Base-by-base conservation (phyloP, 2,113 vertebrate genomes). In the Hipposideros armiger region DNA sequence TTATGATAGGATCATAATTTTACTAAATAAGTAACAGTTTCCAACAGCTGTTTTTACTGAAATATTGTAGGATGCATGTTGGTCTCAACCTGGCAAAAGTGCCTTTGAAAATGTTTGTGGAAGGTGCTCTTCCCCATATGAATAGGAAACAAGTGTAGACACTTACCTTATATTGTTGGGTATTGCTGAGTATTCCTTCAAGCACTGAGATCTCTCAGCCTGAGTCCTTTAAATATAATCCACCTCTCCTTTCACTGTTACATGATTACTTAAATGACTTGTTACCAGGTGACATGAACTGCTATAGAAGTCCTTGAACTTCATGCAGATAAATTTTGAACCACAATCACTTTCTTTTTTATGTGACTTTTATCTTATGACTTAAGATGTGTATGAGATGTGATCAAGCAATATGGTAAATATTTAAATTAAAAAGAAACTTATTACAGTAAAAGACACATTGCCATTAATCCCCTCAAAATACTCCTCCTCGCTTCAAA, bases 251-350 rank as follows among this genome's bases (percentile, higher is more conserved):
- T 74, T 90, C 26, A 76, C 40, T 72, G 47, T 80, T 84, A 6
- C 4, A 50, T 72, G 47, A 81, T 32, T 17, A 84, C 22, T n/a
- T 60, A 80, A 87, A 47, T 50, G 24, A 89, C 32, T 32, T 74
- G 58, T 30, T 40, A 60, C 13, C 15, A 67, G 16, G 2, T 84
- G 24, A 87, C 54, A 91, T 15, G 13, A 84, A 83, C 10, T 11
- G 40, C 45, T 42, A 16, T 13, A 26, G 87, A 95, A 77, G 7
- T 81, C 56, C n/a, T 15, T 54, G 36, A 95, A 94, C 45, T 95
- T 96, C 40, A 82, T 81, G 66, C 40, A 77, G 62, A 78, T 70
- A 82, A 50, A 74, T 95, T 94, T 88, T 81, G 8, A 86, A 88
- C 11, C 22, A 7, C 4, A 83, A n/a, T 93, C 30, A 67, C 45